Percentiles rank a stretch among this genome's conserved stretches.
phyloP scores from a whole-genome alignment of 2,888 invertebrate genomes.

The Metalampra italica region DNA sequence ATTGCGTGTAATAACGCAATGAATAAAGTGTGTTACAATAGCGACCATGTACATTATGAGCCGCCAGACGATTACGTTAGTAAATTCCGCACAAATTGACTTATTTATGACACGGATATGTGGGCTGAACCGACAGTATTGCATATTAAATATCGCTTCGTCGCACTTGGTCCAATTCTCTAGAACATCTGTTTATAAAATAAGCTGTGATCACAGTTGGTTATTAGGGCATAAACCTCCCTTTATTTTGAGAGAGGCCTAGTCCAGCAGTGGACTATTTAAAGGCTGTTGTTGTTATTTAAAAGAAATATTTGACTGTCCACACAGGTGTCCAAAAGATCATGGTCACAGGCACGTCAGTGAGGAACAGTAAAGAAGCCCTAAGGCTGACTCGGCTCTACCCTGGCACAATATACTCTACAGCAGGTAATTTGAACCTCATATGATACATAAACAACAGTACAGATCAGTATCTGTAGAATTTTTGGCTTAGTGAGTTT shows the following conservation, averaged over 20 bases:
- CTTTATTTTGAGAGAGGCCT: too few species aligned
- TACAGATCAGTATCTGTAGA: too few species aligned
- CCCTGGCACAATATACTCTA: slow-evolving; percentile 93
- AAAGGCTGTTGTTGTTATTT: too few species aligned
- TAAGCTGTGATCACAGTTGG: too few species aligned
- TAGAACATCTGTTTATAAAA: too few species aligned
- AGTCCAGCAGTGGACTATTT: too few species aligned
- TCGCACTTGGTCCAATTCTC: too few species aligned
- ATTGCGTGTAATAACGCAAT: slow-evolving; percentile 32
- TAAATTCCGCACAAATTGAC: slow-evolving; percentile 4
- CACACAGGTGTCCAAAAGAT: slow-evolving; percentile 92
- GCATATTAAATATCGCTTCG: background rate
- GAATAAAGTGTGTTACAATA: slow-evolving; percentile 24
- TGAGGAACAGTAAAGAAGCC: slow-evolving; percentile 94
- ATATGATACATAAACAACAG: too few species aligned
- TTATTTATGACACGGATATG: slow-evolving; percentile 1
- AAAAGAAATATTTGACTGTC: too few species aligned
- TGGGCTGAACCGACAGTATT: background rate
- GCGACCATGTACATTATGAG: slow-evolving; percentile 19
- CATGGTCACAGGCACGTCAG: slow-evolving; percentile 94
- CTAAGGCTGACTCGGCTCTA: slow-evolving; percentile 92
- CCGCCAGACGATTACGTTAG: slow-evolving; percentile 4
- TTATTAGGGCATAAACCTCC: too few species aligned
- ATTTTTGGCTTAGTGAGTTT: too few species aligned
- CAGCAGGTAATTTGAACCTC: slow-evolving; percentile 82